Evolutionary conservation across 2,888 invertebrate genomes (phyloP).

Genomic region (Entomobrya proxima): DNA sequence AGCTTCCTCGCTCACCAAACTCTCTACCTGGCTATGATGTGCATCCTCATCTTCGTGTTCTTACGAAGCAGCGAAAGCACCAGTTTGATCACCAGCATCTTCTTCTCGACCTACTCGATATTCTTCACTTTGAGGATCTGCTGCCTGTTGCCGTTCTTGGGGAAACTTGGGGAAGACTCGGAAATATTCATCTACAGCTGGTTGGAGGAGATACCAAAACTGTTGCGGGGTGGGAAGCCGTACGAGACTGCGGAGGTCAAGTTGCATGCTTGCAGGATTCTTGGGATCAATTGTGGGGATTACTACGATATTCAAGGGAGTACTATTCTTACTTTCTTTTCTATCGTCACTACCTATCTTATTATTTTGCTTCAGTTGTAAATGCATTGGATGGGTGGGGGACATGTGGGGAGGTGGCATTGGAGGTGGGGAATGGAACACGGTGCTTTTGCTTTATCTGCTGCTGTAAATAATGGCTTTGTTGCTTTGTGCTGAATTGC

Average conservation of each 20-base stretch:
- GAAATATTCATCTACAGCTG: constrained; percentile 75
- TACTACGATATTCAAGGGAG: constrained; percentile 74
- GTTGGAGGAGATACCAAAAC: constrained; percentile 74
- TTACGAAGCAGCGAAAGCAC: constrained; percentile 70
- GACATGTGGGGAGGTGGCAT: no score
- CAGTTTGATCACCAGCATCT: constrained; percentile 71
- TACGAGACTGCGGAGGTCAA: constrained; percentile 74
- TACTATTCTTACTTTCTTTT: constrained; percentile 74
- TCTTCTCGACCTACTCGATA: constrained; percentile 74
- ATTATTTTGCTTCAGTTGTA: constrained; percentile 73
- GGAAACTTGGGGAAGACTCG: constrained; percentile 73
- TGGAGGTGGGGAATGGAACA: no score
- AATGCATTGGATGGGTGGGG: no score
- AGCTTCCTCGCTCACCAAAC: constrained; percentile 75
- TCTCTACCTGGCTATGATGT: constrained; percentile 75
- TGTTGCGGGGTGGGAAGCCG: constrained; percentile 74
- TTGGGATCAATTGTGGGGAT: constrained; percentile 75
- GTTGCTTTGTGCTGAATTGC: no score
- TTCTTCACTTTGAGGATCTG: constrained; percentile 75
- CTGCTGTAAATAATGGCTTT: no score
- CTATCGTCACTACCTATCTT: constrained; percentile 73
- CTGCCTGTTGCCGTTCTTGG: constrained; percentile 72
- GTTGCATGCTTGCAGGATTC: constrained; percentile 73
- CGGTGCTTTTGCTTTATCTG: no score
- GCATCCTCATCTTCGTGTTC: constrained; percentile 75